Base-by-base conservation (phyloP, 2,888 invertebrate genomes). In the Cenopis cana region DNA sequence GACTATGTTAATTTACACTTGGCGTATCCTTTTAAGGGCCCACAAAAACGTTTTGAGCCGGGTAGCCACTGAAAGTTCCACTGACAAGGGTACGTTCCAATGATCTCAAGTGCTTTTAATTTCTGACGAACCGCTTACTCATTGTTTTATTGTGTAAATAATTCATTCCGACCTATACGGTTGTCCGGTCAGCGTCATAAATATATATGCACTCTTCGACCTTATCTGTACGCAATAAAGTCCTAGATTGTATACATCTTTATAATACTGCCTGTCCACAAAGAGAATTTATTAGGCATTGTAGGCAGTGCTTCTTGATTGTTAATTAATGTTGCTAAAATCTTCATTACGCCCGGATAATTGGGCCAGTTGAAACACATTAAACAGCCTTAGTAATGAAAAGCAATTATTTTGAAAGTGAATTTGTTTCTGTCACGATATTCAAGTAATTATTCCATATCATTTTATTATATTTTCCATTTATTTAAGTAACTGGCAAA, bases 91-190 rank as follows among this genome's bases (percentile, higher is more conserved):
- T 84, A 77, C 74, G 69, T 72, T 76, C 76, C 78, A 79, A 78
- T 82, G 82, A 81, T 80, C 76, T 79, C 76, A 75, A 83, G 76
- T 81, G 80, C 78, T 82, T 83, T 83, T 82, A 83, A 84, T 83
- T 82, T 79, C 77, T 82, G 78, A 79, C 76, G 76, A 77, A 80
- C 76, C 76, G 74, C 69, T 74, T 76, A 73, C 75, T 76, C 74
- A 77, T 77, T 79, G 78, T 80, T 81, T 76, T 74, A 76, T 76
- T 77, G 74, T 70, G 69, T 75, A 75, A 76, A 75, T 74, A 75
- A 77, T 77, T 74, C 73, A 77, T 76, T 74, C 41, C 54, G 38
- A 60, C 68, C 69, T 69, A 72, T 72, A 69, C 62, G 52, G 60
- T 66, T 69, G 67, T 69, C 69, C 72, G 6, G 5, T 33, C 33